Conservation (phyloP, 2,113 vertebrate species). For the Hippopotamus amphibius region DNA sequence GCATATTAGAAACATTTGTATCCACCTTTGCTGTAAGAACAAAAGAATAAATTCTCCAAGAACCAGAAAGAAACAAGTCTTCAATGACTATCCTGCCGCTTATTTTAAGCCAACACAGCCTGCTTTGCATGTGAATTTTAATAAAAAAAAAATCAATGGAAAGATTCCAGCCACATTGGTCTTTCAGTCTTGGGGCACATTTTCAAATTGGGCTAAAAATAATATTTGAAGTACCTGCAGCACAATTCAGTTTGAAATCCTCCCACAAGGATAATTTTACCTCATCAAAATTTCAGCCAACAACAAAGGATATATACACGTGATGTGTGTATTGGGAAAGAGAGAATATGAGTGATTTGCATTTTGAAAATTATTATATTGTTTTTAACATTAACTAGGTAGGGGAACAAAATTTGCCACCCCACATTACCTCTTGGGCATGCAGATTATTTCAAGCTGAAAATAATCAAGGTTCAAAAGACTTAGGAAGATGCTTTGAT, state of each 20-base stretch:
- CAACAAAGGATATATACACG: neutral
- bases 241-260: conserved; percentile 58
- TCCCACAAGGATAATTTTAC: conserved; percentile 40
- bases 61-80: neutral
- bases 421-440: neutral
- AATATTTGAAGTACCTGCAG: conserved; percentile 13
- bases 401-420: neutral
- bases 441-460: neutral
- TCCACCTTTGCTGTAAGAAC: neutral
- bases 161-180: neutral
- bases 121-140: conserved; percentile 27
- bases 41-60: neutral
- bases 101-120: neutral
- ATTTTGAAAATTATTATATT: neutral
- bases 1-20: neutral
- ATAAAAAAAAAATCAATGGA: conserved; percentile 8
- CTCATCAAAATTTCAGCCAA: conserved; percentile 8
- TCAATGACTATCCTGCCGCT: neutral
- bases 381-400: neutral
- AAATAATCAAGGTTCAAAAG: neutral
- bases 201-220: conserved; percentile 61
- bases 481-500: neutral
- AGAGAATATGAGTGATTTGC: neutral
- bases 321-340: neutral
- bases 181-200: conserved; percentile 6